These are phyloP conservation scores for Cataglyphis livida DNA, from an alignment of 2,888 invertebrate species.

Conservation along the genomic window DNA sequence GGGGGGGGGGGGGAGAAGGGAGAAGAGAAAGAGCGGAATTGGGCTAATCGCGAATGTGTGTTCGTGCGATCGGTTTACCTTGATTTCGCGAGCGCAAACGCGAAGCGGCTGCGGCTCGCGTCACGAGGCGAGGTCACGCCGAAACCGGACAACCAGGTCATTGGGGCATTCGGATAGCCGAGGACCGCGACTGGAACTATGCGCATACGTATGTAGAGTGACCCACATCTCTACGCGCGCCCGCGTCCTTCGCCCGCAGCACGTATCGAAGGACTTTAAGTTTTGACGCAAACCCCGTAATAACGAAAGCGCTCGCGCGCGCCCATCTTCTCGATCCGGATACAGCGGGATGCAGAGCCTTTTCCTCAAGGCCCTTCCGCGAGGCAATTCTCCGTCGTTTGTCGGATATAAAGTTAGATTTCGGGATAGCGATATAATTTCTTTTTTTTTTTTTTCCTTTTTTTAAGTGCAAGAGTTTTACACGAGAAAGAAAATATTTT, in stretches of 20 bases:
- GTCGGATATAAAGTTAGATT: neutral
- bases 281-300: slow-evolving; percentile 53
- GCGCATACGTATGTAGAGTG: slow-evolving; percentile 71
- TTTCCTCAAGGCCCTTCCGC: slow-evolving; percentile 5
- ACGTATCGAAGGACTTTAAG: slow-evolving; percentile 57
- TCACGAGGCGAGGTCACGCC: slow-evolving; percentile 70
- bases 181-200: slow-evolving; percentile 69
- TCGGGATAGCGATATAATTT: neutral
- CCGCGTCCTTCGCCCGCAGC: slow-evolving; percentile 64
- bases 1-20: slow-evolving; percentile 12
- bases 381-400: neutral
- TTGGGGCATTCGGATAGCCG: slow-evolving; percentile 79
- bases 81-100: slow-evolving; percentile 66
- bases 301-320: slow-evolving; percentile 11
- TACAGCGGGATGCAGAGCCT: neutral
- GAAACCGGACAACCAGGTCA: slow-evolving; percentile 81
- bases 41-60: slow-evolving; percentile 48
- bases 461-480: neutral
- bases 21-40: slow-evolving; percentile 39
- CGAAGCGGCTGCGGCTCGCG: slow-evolving; percentile 57
- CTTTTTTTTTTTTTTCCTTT: neutral
- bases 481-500: neutral
- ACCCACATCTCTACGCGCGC: slow-evolving; percentile 63
- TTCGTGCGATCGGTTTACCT: slow-evolving; percentile 66
- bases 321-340: slow-evolving; percentile 27